Percentiles rank a stretch among this genome's conserved stretches.
Evolutionary conservation across 2,113 vertebrate genomes (phyloP).

Genomic region (Phylloscopus trochilus): DNA sequence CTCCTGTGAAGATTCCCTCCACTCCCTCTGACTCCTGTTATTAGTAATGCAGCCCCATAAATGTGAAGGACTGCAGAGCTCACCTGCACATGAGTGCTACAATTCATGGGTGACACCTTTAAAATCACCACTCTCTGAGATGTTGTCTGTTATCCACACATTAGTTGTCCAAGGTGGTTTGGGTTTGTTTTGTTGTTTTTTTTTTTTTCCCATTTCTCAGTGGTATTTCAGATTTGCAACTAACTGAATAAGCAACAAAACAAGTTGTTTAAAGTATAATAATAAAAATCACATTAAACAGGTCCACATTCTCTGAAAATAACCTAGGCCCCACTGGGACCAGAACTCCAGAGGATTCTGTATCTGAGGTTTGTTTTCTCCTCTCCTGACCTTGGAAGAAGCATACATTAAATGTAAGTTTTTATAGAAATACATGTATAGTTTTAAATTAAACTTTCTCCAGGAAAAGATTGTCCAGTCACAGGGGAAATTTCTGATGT

Average conservation of each 20-base stretch:
- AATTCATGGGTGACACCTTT: not conserved
- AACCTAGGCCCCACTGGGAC: not conserved
- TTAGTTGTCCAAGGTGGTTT: not conserved
- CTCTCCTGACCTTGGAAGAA: not conserved
- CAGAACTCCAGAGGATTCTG: not conserved
- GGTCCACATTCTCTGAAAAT: not conserved
- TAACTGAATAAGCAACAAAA: not conserved
- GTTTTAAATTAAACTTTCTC: not conserved
- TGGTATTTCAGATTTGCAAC: not conserved
- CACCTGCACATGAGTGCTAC: not conserved
- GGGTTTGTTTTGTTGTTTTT: not conserved
- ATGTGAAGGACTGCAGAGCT: not conserved
- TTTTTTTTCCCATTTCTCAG: not conserved
- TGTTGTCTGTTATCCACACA: not conserved
- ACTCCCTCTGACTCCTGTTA: not conserved
- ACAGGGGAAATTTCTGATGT: not conserved
- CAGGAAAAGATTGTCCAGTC: not conserved
- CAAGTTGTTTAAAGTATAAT: not conserved
- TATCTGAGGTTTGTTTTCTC: not conserved
- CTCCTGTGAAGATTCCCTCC: not conserved
- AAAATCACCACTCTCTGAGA: not conserved
- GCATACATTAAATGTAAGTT: not conserved
- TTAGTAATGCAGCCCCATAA: not conserved
- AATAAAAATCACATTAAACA: not conserved
- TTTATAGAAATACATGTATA: not conserved